phyloP scores from a whole-genome alignment of 2,797 vertebrate species.

The Agapornis canus region DNA sequence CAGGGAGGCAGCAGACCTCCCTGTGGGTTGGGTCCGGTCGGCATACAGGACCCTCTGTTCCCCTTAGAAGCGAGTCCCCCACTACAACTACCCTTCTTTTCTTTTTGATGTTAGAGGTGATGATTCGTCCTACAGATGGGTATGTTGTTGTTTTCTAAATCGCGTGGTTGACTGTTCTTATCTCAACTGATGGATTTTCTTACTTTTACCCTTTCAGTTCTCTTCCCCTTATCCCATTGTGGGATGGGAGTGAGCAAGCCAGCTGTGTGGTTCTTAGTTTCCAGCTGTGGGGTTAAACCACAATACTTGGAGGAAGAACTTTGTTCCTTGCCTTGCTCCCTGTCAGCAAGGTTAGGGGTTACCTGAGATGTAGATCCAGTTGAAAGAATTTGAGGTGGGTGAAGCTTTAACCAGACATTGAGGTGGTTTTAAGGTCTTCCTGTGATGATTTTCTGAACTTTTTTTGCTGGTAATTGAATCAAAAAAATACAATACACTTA shows the following conservation, averaged over 20 bases:
- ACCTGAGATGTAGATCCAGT: not conserved
- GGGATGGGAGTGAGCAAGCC: not conserved
- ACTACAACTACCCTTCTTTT: too few relatives aligned
- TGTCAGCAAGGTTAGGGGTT: not conserved
- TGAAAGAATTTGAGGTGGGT: not conserved
- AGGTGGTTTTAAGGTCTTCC: not conserved
- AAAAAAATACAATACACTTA: not conserved
- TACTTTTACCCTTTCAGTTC: not conserved
- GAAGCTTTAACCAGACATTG: not conserved
- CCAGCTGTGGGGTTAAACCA: not conserved
- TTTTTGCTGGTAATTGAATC: not conserved
- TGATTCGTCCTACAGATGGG: too few relatives aligned
- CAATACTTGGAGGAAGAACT: not conserved
- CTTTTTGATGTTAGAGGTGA: too few relatives aligned
- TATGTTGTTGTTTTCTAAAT: too few relatives aligned
- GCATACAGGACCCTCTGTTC: too few relatives aligned
- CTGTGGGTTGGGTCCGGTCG: too few relatives aligned
- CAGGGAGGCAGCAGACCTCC: too few relatives aligned
- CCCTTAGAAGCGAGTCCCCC: too few relatives aligned
- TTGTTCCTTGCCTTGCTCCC: not conserved
- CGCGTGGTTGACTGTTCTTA: not conserved
- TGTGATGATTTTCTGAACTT: not conserved
- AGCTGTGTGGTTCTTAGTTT: not conserved
- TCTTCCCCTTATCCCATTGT: fast-evolving
- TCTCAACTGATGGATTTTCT: not conserved